phyloP scores from a whole-genome alignment of 2,888 invertebrate genomes.

The Amblyjoppa fuscipennis region DNA sequence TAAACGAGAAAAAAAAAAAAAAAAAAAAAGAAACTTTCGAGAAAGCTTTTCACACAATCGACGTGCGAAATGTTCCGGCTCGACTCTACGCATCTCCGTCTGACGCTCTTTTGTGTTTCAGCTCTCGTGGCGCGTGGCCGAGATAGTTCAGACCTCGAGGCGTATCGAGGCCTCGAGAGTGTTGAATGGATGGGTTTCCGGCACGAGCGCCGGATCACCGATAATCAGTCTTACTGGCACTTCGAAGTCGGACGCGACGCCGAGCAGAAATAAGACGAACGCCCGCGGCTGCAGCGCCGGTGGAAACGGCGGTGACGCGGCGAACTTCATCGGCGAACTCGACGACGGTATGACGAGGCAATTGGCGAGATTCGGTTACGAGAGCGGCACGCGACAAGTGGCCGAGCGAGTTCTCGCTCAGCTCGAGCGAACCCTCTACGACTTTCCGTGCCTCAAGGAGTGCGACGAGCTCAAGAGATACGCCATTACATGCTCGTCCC shows the following conservation, averaged over 20 bases:
- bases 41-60: constrained; percentile 12
- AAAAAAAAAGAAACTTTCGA: not conserved
- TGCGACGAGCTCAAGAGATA: constrained; percentile 93
- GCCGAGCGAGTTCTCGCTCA: constrained; percentile 85
- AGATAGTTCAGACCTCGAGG: constrained; percentile 79
- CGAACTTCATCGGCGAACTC: constrained; percentile 69
- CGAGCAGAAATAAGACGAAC: constrained; percentile 13
- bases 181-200: constrained; percentile 74
- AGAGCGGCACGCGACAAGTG: constrained; percentile 79
- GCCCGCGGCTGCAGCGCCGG: not conserved
- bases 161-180: constrained; percentile 79
- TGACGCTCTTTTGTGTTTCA: constrained; percentile 64
- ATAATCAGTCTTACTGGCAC: constrained; percentile 50
- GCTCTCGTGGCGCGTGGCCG: constrained; percentile 82
- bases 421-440: constrained; percentile 95
- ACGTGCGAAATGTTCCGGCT: not conserved
- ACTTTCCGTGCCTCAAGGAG: constrained; percentile 95
- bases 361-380: constrained; percentile 78
- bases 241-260: constrained; percentile 26
- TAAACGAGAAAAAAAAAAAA: too few relatives aligned
- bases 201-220: constrained; percentile 59
- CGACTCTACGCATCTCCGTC: not conserved
- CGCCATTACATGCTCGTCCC: constrained; percentile 92
- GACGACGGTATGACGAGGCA: constrained; percentile 81
- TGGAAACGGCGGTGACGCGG: not conserved